A percentile compares a stretch with the other conserved stretches of the same genome.
Conservation (phyloP, 1,140 invertebrate genomes). For the Periplaneta americana region DNA sequence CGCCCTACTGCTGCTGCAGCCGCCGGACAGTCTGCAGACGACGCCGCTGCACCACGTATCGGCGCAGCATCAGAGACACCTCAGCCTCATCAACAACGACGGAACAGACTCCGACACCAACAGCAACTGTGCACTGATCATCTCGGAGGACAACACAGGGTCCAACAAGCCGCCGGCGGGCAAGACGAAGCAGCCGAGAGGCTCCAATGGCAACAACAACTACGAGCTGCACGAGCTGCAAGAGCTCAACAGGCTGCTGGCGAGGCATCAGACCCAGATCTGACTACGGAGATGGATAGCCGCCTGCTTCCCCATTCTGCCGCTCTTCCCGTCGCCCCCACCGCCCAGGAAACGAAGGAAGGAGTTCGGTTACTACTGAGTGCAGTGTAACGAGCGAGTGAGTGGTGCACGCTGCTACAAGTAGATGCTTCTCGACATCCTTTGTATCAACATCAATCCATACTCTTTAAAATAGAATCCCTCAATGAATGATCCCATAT, state of each 20-base stretch:
- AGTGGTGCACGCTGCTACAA: not conserved
- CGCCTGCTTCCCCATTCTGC: not conserved
- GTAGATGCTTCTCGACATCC: too few species aligned
- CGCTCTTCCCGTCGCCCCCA: not conserved
- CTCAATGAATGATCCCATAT: too few species aligned
- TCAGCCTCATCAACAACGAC: conserved; percentile 45
- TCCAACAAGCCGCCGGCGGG: conserved; percentile 44
- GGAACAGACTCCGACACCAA: conserved; percentile 58
- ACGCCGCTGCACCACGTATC: conserved; percentile 19
- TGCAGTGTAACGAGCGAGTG: not conserved
- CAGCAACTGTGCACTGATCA: conserved; percentile 53
- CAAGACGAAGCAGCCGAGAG: conserved; percentile 3
- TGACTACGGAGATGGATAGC: conserved; percentile 9
- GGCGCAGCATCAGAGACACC: conserved; percentile 19
- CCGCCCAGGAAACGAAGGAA: not conserved
- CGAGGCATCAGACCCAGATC: conserved; percentile 30
- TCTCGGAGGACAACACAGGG: conserved; percentile 35
- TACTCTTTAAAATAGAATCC: too few species aligned
- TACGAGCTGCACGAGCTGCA: conserved; percentile 63
- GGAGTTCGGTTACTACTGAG: not conserved
- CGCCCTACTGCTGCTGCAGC: conserved; percentile 31
- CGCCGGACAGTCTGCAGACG: conserved; percentile 17
- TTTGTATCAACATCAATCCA: too few species aligned
- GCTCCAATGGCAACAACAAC: conserved; percentile 65
- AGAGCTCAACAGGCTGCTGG: conserved; percentile 24